Percentiles rank a stretch among this genome's conserved stretches.
Conservation (phyloP, 2,797 vertebrate genomes). For the Heterohyrax brucei region DNA sequence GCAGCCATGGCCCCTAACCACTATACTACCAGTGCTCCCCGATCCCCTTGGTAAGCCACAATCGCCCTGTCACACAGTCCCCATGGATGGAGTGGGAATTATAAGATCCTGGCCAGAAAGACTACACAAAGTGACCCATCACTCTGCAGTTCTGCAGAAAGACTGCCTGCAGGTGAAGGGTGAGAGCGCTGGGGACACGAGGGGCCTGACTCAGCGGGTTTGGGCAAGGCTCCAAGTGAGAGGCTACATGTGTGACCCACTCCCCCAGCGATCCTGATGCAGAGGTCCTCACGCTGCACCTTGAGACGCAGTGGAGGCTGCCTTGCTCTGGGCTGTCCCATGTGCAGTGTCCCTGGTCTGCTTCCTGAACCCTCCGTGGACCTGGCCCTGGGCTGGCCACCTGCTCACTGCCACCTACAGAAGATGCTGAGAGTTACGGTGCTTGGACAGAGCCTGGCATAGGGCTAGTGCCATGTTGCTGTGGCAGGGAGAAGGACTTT, state of each 20-base stretch:
- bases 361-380: not conserved
- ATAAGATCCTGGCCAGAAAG: too few species aligned
- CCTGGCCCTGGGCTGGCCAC: not conserved
- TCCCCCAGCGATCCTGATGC: fast-evolving
- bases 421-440: not conserved
- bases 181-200: fast-evolving
- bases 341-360: fast-evolving
- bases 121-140: too few species aligned
- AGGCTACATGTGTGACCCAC: fast-evolving
- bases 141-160: not conserved
- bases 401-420: not conserved
- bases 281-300: not conserved
- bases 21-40: too few species aligned
- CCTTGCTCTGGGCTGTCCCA: not conserved
- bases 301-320: fast-evolving
- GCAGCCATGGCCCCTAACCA: too few species aligned
- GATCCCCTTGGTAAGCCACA: too few species aligned
- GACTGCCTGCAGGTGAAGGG: not conserved
- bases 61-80: too few species aligned
- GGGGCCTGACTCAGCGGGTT: not conserved
- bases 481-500: not conserved
- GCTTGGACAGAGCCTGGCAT: not conserved
- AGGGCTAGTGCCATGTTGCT: fast-evolving
- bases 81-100: too few species aligned
- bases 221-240: not conserved